Conservation (phyloP, 1,140 invertebrate genomes). For the Lasaia peninsularis region DNA sequence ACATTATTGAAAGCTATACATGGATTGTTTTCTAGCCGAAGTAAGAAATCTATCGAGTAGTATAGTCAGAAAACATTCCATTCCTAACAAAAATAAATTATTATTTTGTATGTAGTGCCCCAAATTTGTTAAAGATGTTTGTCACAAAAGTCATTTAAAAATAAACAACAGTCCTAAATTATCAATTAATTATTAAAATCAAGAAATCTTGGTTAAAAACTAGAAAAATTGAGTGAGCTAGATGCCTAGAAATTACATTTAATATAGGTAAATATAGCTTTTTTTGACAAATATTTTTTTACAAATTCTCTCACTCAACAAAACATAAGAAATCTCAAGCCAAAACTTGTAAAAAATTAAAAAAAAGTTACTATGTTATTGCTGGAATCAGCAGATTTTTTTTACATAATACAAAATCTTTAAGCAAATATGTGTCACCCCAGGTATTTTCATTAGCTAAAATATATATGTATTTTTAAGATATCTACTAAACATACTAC, state of each 20-base stretch:
- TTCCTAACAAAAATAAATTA: slow-evolving; percentile 66
- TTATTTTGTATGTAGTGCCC: slow-evolving; percentile 12
- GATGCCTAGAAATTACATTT: no score
- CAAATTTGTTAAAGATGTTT: neutral
- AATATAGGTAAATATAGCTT: no score
- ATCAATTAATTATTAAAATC: no score
- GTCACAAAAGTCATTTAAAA: no score
- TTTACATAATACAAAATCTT: neutral
- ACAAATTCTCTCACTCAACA: no score
- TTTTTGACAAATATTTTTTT: no score
- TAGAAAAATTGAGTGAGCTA: no score
- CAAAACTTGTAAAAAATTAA: no score
- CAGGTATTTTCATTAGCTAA: neutral
- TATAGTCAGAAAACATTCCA: slow-evolving; percentile 41
- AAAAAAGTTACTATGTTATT: no score
- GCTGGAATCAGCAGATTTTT: neutral
- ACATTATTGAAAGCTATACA: slow-evolving; percentile 50
- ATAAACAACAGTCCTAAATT: no score
- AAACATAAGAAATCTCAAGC: no score
- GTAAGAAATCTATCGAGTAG: slow-evolving; percentile 17
- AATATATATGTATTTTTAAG: neutral
- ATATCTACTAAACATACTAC: slow-evolving; percentile 6
- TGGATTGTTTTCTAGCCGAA: slow-evolving; percentile 37
- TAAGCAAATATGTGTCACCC: neutral
- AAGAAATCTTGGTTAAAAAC: no score